Percentiles rank a stretch among this genome's conserved stretches.
phyloP scores from a whole-genome alignment of 1,140 invertebrate species.

The Paracyclopina nana region DNA sequence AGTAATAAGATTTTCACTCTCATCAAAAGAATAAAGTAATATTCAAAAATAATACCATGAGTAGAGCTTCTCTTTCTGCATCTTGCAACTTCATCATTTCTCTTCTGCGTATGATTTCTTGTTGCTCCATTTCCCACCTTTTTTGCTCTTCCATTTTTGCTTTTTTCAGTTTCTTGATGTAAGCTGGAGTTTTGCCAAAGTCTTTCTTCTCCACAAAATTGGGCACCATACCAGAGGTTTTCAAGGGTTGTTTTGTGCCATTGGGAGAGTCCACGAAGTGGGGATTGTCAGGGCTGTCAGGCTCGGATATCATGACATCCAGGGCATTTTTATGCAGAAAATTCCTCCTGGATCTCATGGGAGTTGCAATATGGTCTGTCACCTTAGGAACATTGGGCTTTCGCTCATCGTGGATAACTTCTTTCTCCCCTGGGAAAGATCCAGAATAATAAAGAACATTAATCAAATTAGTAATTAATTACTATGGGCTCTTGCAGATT shows the following conservation, averaged over 20 bases:
- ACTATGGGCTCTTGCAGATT: no score
- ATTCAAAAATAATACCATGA: background rate
- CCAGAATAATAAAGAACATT: no score
- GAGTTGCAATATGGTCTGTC: background rate
- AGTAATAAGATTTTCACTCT: no score
- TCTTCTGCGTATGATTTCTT: background rate
- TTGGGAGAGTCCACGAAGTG: background rate
- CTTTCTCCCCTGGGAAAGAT: no score
- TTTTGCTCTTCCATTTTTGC: background rate
- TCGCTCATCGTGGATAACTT: background rate
- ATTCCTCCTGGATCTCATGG: constrained; percentile 2
- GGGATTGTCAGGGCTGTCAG: background rate
- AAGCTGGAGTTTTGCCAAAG: background rate
- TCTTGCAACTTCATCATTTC: background rate
- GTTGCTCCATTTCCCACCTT: background rate
- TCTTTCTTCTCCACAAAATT: background rate
- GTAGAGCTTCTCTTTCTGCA: background rate
- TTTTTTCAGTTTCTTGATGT: background rate
- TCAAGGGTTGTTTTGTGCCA: background rate
- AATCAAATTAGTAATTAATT: no score
- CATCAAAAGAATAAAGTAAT: background rate
- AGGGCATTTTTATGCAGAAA: background rate
- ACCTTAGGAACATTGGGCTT: background rate
- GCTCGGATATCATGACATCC: background rate
- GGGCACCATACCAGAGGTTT: background rate